Evolutionary conservation across 2,113 vertebrate species (phyloP), one percentile per base, ranked within the genome.

Genomic region (Chaetops frenatus): DNA sequence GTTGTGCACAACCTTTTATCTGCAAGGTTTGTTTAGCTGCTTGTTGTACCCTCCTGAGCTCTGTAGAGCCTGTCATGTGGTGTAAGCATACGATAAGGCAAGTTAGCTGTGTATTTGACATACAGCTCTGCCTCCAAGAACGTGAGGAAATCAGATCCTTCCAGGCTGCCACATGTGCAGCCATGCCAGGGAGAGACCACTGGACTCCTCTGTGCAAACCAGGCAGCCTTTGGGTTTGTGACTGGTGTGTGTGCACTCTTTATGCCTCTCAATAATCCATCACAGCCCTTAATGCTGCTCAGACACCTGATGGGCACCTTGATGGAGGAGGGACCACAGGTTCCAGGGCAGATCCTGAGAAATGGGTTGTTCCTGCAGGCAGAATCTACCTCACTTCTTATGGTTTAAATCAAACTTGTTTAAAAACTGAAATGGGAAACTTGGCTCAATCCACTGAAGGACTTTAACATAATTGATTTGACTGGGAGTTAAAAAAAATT

Each of bases 101-200:
- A 1, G 3, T 22, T 31, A 71, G 24, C 12, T n/a, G 4, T 33
- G 3, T 15, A 1, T 31, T 7, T n/a, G 76, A 6, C 13, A 27
- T 1, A 2, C 0, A 23, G 31, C 29, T 36, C 11, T 45, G 31
- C 38, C 12, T 25, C 14, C 40, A 5, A 3, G 6, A 28, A 11
- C 2, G 25, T 1, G 14, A 19, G 33, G 50, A 25, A 48, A 22
- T 8, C 38, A 31, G 22, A 36, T 17, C 38, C 47, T 50, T 36
- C 21, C 38, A 71, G 70, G 60, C 51, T 81, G 65, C 51, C 25
- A 5, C 1, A 0, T 15, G 21, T 0, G 2, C 35, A 72, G 40
- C 60, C 21, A 3, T 19, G n/a, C 21, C 23, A 18, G 35, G 36
- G 10, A 40, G 21, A 6, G 19, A 62, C 33, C 22, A 3, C 11